These are phyloP conservation scores for Rutpela maculata DNA, from an alignment of 2,888 invertebrate genomes.

Conservation along the genomic window DNA sequence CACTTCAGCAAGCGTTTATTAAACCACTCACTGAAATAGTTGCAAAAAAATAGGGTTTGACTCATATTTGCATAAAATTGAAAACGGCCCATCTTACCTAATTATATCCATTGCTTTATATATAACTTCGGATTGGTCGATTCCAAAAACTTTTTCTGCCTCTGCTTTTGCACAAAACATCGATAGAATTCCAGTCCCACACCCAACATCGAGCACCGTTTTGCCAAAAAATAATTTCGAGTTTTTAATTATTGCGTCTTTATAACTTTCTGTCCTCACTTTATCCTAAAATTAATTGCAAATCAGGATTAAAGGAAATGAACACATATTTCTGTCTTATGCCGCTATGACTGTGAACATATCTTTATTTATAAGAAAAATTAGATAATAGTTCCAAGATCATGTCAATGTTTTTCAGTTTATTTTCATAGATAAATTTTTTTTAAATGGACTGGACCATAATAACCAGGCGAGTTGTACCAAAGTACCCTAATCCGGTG, in stretches of 20 bases:
- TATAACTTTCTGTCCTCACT: conserved; percentile 91
- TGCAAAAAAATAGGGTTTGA: no score
- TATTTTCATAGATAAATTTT: no score
- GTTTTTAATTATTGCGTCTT: conserved; percentile 88
- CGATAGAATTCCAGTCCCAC: conserved; percentile 97
- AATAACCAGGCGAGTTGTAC: no score
- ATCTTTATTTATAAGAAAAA: neutral
- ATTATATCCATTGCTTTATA: conserved; percentile 97
- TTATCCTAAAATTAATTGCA: conserved; percentile 77
- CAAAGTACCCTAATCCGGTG: no score
- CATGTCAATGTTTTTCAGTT: no score
- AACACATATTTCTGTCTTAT: no score
- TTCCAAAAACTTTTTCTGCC: conserved; percentile 91
- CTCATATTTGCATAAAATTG: neutral
- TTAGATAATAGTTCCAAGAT: no score
- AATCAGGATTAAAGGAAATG: neutral
- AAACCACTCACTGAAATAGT: no score
- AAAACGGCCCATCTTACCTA: conserved; percentile 76
- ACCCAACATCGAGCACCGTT: conserved; percentile 95
- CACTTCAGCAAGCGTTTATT: no score
- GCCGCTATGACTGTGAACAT: neutral
- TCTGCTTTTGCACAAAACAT: conserved; percentile 99
- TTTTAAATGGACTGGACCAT: no score
- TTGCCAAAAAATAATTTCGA: conserved; percentile 82
- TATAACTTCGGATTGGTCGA: conserved; percentile 97